Base-by-base conservation (phyloP, 1,140 invertebrate species). In the Psilanteris sp. region DNA sequence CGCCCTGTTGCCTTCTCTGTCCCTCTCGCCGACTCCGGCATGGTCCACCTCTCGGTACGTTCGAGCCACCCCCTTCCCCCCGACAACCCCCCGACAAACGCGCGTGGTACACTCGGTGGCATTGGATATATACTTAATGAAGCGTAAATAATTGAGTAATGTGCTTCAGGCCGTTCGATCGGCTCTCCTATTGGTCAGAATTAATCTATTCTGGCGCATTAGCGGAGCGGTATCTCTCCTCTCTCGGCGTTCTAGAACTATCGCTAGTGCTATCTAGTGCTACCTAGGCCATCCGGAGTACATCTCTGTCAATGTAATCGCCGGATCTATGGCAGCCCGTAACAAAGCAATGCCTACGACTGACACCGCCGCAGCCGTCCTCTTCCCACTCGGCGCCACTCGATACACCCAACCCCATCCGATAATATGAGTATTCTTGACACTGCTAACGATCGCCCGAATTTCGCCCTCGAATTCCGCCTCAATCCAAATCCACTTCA, bases 61-160 rank as follows among this genome's bases (percentile, higher is more conserved):
- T 37, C 57, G 57, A 61, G 59, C 62, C 59, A 66, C 68, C 76
- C 80, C 66, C 24, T 5, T 5, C 55, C 36, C 27, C 43, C 54
- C 57, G 18, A 16, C 68, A 0, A 9, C 36, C 54, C 41, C 48
- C 75, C 79, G 67, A 74, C 77, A 72, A 70, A 75, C 72, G 73
- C 76, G 79, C 77, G 81, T 81, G 79, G 74, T 84, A 85, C 81
- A 82, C 82, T 83, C 85, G 79, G 78, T 84, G 83, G 85, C 85
- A 87, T 87, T 88, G 86, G 86, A 88, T 88, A 87, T 88, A 88
- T 88, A 88, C 87, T 88, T 88, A 88, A 88, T 88, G 87, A 88
- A 88, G 86, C 86, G 81, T 88, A 88, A 88, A 88, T 88, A 88
- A 88, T 88, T 88, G 87, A 88, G 87, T 88, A 88, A 88, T 88